Evolutionary conservation across 2,888 invertebrate genomes (phyloP).

Genomic region (Leptinotarsa rubiginosa): DNA sequence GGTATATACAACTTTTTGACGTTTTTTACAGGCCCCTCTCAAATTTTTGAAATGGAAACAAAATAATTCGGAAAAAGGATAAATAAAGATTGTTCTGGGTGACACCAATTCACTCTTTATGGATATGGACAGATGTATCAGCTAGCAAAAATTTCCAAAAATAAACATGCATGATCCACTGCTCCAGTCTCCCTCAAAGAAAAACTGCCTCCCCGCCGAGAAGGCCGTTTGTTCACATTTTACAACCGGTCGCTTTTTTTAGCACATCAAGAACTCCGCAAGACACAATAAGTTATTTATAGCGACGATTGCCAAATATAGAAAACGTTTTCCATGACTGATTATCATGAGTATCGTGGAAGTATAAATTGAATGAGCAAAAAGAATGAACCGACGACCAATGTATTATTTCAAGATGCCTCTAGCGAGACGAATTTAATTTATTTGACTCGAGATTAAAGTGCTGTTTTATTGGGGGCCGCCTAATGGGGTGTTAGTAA

Average conservation of each 20-base stretch:
- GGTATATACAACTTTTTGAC: too few species aligned
- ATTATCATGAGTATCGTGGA: conserved; percentile 23
- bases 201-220: conserved; percentile 32
- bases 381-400: conserved; percentile 11
- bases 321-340: conserved; percentile 22
- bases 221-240: conserved; percentile 43
- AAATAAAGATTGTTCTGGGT: too few species aligned
- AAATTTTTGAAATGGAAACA: too few species aligned
- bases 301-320: conserved; percentile 34
- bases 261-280: conserved; percentile 33
- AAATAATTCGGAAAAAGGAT: too few species aligned
- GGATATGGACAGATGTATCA: too few species aligned
- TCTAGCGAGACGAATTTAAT: conserved; percentile 7
- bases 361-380: conserved; percentile 19
- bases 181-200: conserved; percentile 15
- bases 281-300: conserved; percentile 30
- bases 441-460: conserved; percentile 18
- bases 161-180: not conserved
- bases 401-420: conserved; percentile 5
- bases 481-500: conserved; percentile 12
- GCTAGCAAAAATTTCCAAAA: too few species aligned
- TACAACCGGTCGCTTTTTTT: conserved; percentile 38
- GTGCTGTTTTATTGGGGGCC: conserved; percentile 16
- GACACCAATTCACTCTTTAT: too few species aligned
- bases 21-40: too few species aligned